phyloP scores from a whole-genome alignment of 2,113 vertebrate species.

The Phalacrocorax aristotelis region DNA sequence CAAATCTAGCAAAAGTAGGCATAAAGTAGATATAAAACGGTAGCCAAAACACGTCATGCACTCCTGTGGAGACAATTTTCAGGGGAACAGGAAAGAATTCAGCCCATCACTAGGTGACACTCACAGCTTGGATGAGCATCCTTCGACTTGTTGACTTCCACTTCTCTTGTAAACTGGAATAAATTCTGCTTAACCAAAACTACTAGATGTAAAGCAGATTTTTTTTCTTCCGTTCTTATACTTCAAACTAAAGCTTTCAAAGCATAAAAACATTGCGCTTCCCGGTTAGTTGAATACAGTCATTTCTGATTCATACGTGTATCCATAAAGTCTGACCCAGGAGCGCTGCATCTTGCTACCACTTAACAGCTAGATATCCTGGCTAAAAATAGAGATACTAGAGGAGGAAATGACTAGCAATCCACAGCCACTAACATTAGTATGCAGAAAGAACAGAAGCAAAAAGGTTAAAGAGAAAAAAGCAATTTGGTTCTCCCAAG shows the following conservation, averaged over 20 bases:
- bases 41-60: neutral
- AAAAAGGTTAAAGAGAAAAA: neutral
- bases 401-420: neutral
- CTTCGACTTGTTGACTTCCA: neutral
- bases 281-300: rapidly evolving
- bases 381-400: neutral
- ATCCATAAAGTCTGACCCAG: neutral
- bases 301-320: neutral
- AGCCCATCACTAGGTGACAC: no score
- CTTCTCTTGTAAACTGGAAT: neutral
- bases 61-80: neutral
- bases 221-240: no score
- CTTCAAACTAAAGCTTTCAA: neutral
- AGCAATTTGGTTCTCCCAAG: neutral
- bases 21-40: neutral
- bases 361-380: neutral
- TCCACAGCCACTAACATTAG: neutral
- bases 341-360: neutral
- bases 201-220: no score
- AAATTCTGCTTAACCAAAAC: neutral
- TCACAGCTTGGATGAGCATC: neutral
- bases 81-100: no score
- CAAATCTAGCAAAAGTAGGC: neutral
- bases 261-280: neutral
- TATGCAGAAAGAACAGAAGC: neutral